A percentile compares a stretch with the other conserved stretches of the same genome.
Conservation (phyloP, 2,888 invertebrate genomes). For the Drosophila fungiperda region DNA sequence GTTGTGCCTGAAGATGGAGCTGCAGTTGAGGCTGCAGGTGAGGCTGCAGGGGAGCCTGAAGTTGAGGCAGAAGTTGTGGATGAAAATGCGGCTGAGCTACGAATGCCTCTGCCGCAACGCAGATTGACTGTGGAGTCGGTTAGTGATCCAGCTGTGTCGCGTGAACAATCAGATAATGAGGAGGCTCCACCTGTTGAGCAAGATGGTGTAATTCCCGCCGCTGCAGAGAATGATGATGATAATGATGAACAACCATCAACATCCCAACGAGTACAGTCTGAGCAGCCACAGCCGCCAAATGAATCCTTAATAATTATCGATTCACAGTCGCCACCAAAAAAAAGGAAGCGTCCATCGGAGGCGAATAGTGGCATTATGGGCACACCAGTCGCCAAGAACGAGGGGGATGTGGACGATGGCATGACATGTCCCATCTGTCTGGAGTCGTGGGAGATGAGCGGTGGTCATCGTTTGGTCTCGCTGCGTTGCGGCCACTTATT, state of each 20-base stretch:
- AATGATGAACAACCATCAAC: constrained; percentile 22
- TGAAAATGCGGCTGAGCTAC: no score
- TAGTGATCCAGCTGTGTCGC: background rate
- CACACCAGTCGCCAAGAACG: constrained; percentile 80
- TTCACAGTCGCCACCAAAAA: constrained; percentile 79
- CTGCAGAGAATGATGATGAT: constrained; percentile 1
- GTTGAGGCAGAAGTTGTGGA: background rate
- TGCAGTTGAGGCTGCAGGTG: no score
- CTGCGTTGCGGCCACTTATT: constrained; percentile 97
- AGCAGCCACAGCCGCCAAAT: constrained; percentile 4
- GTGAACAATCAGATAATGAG: background rate
- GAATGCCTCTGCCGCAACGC: background rate
- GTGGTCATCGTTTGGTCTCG: constrained; percentile 93
- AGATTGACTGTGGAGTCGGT: background rate
- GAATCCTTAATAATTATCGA: constrained; percentile 38
- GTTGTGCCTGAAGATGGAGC: background rate
- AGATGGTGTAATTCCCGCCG: background rate
- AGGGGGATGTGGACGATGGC: constrained; percentile 88
- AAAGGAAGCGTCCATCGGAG: constrained; percentile 77
- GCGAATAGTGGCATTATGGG: constrained; percentile 10
- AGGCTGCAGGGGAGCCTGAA: background rate
- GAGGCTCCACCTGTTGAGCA: constrained; percentile 1
- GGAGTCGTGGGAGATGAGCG: constrained; percentile 94
- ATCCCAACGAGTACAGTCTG: constrained; percentile 15
- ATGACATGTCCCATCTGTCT: constrained; percentile 94